Evolutionary conservation across 1,140 invertebrate species (phyloP), one percentile per base, ranked within the genome.

Genomic region (Hirudo medicinalis): DNA sequence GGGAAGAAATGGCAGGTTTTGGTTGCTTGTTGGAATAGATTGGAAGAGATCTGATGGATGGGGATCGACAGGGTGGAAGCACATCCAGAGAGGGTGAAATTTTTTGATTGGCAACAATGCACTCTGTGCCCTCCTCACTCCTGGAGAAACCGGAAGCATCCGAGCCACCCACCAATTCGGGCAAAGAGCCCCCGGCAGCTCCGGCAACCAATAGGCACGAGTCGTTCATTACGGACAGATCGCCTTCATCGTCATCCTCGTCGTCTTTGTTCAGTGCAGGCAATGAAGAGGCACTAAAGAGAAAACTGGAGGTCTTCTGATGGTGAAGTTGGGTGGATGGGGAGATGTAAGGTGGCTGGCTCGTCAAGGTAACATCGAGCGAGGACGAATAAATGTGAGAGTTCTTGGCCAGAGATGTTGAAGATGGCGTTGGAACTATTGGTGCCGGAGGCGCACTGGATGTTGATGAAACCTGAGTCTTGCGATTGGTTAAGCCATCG

Each of bases 261-360:
- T 74, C 71, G 43, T 49, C 43, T 17, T 49, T 49, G 19, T 25
- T 54, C 13, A 60, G 40, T 25, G 75, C 54, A 8, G 69, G 69
- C 53, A 70, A 70, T 19, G 69, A 70, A 22, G 43, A 22, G n/a
- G 69, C 69, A 49, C 49, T 70, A 40, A 49, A 70, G 17, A 70
- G 69, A 32, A 63, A 63, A 20, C 57, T 25, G 22, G 57, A 63
- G 22, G 57, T 25, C 29, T 63, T 22, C 29, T 63, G 57, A 32
- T 22, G 29, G 15, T 63, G 57, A 3, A 13, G 57, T 20, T 63
- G 57, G 8, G 11, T 3, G 43, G 43, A 49, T 17, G 43, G 43
- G 43, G 43, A 49, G 43, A 49, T 49, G 43, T 8, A 49, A 49
- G 57, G 3, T 63, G 57, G 1, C 22, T 63, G 22, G 22, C 19